Percentiles rank a stretch among this genome's conserved stretches.
Conservation (phyloP, 1,140 invertebrate species). For the Plectrocnemia conspersa region DNA sequence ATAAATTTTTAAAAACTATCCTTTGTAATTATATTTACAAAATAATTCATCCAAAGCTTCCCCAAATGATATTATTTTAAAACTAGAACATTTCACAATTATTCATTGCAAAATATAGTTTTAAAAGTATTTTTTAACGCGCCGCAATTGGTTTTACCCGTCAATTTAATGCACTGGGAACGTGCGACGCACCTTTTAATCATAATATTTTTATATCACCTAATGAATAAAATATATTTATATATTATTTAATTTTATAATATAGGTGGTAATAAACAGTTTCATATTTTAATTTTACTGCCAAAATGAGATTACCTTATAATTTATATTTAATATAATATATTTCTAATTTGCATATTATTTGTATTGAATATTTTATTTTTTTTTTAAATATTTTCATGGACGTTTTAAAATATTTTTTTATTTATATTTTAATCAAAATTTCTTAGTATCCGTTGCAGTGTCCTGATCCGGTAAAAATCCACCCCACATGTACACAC, state of each 20-base stretch:
- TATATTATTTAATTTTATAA: neutral
- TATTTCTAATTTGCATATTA: too few relatives aligned
- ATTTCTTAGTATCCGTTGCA: slow-evolving; percentile 13
- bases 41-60: too few relatives aligned
- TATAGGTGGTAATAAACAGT: neutral
- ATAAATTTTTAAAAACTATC: too few relatives aligned
- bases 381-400: neutral
- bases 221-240: neutral
- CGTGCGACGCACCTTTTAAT: slow-evolving; percentile 21
- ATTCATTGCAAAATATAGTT: neutral
- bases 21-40: too few relatives aligned
- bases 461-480: slow-evolving; percentile 25
- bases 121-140: slow-evolving; percentile 8
- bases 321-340: neutral
- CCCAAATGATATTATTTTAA: too few relatives aligned
- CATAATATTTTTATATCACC: neutral
- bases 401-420: neutral
- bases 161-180: slow-evolving; percentile 25
- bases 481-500: slow-evolving; percentile 24
- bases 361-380: too few relatives aligned
- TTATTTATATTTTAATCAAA: neutral
- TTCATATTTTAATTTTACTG: neutral
- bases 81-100: too few relatives aligned
- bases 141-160: slow-evolving; percentile 33
- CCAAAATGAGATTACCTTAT: neutral